Evolutionary conservation across 1,140 invertebrate species (phyloP).

Genomic region (Bombus waltoni): DNA sequence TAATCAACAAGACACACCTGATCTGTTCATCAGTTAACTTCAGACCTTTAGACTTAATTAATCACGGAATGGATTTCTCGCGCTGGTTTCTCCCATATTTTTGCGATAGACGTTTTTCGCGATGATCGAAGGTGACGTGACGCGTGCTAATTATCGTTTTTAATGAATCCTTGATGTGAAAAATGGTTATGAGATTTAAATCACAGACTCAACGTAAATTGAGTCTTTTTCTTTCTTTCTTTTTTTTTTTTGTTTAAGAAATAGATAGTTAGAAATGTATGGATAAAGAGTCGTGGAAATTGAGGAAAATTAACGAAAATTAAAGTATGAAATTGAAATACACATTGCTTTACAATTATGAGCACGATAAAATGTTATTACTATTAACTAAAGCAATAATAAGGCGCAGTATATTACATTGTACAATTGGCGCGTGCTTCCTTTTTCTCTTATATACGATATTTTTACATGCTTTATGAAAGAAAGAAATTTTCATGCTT

Average conservation of each 20-base stretch:
- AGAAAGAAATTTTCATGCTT: too few species aligned
- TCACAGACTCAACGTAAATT: neutral
- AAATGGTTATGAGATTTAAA: neutral
- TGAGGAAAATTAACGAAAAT: neutral
- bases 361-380: too few species aligned
- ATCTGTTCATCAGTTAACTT: constrained; percentile 5
- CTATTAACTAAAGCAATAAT: too few species aligned
- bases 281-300: too few species aligned
- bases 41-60: constrained; percentile 15
- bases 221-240: neutral
- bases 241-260: neutral
- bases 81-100: neutral
- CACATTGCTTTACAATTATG: too few species aligned
- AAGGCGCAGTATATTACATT: too few species aligned
- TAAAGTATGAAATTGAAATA: neutral
- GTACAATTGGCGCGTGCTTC: too few species aligned
- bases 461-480: too few species aligned
- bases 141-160: too few species aligned
- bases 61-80: constrained; percentile 5
- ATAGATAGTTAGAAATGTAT: neutral
- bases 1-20: constrained; percentile 17
- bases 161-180: too few species aligned
- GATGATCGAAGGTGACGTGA: neutral
- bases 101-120: neutral
- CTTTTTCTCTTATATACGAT: too few species aligned